A percentile compares a stretch with the other conserved stretches of the same genome.
phyloP scores from a whole-genome alignment of 2,888 invertebrate species.

The Hymenopus coronatus region DNA sequence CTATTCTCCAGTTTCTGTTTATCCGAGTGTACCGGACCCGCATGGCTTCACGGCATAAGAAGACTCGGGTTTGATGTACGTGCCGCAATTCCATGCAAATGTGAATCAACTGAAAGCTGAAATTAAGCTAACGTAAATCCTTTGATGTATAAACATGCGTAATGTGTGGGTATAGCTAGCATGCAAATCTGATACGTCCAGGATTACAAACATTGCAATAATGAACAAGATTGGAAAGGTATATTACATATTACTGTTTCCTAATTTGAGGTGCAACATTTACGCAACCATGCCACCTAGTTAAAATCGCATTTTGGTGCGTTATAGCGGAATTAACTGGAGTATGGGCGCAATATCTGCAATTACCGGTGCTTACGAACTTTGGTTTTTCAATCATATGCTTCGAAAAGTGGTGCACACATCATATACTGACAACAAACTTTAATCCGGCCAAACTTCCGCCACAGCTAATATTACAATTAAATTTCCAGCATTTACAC shows the following conservation, averaged over 20 bases:
- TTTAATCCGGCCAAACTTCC: too few species aligned
- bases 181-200: background rate
- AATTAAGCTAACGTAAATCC: background rate
- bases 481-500: too few species aligned
- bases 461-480: too few species aligned
- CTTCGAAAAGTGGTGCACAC: background rate
- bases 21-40: background rate
- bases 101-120: background rate
- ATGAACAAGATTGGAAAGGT: background rate
- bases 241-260: background rate
- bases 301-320: background rate
- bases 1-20: background rate
- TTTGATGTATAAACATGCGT: background rate
- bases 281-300: background rate
- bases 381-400: background rate
- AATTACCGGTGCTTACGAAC: background rate
- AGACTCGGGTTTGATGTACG: background rate
- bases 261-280: background rate
- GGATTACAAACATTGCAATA: background rate
- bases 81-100: background rate
- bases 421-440: too few species aligned
- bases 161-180: background rate
- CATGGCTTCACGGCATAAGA: background rate
- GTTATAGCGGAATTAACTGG: background rate
- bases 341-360: background rate